phyloP scores from a whole-genome alignment of 1,140 invertebrate genomes.

The Drosophila burlai region DNA sequence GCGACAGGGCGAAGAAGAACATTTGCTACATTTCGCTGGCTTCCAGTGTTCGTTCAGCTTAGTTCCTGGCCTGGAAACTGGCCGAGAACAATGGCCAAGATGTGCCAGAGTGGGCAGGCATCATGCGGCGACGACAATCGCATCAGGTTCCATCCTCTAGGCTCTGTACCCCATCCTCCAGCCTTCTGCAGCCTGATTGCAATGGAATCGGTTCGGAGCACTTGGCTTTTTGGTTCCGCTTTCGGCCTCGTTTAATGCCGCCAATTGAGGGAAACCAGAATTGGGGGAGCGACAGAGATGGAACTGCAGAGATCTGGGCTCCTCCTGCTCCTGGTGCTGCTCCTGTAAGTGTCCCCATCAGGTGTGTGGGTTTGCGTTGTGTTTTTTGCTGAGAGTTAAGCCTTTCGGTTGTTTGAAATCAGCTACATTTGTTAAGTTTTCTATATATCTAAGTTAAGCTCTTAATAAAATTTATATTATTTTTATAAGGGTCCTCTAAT shows the following conservation, averaged over 20 bases:
- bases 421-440: slow-evolving; percentile 4
- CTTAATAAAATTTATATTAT: background rate
- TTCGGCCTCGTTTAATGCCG: slow-evolving; percentile 70
- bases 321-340: slow-evolving; percentile 23
- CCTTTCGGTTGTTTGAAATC: background rate
- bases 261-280: slow-evolving; percentile 71
- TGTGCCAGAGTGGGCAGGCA: slow-evolving; percentile 81
- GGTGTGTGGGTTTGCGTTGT: slow-evolving; percentile 28
- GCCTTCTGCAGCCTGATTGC: slow-evolving; percentile 27
- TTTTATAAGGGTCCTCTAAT: too few species aligned
- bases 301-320: slow-evolving; percentile 30
- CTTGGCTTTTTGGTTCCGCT: slow-evolving; percentile 38
- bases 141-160: slow-evolving; percentile 21
- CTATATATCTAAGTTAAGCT: background rate
- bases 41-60: slow-evolving; percentile 51
- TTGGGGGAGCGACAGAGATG: slow-evolving; percentile 57
- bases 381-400: background rate
- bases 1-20: slow-evolving; percentile 33
- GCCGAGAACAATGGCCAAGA: slow-evolving; percentile 74
- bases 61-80: slow-evolving; percentile 18
- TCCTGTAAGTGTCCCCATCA: slow-evolving; percentile 40
- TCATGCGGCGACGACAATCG: slow-evolving; percentile 65
- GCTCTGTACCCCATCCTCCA: background rate
- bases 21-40: slow-evolving; percentile 65
- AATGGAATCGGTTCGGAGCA: slow-evolving; percentile 24